A percentile compares a stretch with the other conserved stretches of the same genome.
These are phyloP conservation scores for Pterophyllum scalare DNA, from an alignment of 2,113 vertebrate species.

Conservation along the genomic window DNA sequence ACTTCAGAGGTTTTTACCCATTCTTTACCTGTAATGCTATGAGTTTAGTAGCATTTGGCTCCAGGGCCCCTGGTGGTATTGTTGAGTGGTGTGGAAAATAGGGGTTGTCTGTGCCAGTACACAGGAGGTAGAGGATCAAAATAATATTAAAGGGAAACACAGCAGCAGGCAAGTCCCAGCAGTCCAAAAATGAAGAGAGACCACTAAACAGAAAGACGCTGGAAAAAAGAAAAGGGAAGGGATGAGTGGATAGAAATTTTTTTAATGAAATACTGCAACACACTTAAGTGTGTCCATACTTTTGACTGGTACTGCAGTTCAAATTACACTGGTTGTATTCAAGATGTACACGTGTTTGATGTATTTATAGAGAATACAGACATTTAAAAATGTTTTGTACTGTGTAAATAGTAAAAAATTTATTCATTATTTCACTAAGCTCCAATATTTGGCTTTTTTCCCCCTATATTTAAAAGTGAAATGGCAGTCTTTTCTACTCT, in stretches of 20 bases:
- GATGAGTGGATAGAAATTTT: not conserved
- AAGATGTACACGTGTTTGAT: no score
- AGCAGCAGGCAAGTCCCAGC: slow-evolving; percentile 76
- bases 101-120: slow-evolving; percentile 70
- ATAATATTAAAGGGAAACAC: slow-evolving; percentile 82
- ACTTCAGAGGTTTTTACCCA: not conserved
- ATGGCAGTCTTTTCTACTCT: not conserved
- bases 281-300: no score
- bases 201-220: slow-evolving; percentile 79
- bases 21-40: slow-evolving; percentile 59
- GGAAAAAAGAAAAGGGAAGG: not conserved
- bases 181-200: slow-evolving; percentile 66
- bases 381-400: no score
- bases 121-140: slow-evolving; percentile 78
- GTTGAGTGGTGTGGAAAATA: slow-evolving; percentile 72
- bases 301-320: no score
- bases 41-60: slow-evolving; percentile 68
- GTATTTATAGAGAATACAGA: no score
- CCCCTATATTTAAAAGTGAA: no score
- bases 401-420: no score
- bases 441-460: no score
- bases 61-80: slow-evolving; percentile 38
- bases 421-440: no score
- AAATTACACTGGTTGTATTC: no score
- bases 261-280: not conserved